These are phyloP conservation scores for Pagetopsis macropterus DNA, from an alignment of 2,797 vertebrate species.

Conservation along the genomic window DNA sequence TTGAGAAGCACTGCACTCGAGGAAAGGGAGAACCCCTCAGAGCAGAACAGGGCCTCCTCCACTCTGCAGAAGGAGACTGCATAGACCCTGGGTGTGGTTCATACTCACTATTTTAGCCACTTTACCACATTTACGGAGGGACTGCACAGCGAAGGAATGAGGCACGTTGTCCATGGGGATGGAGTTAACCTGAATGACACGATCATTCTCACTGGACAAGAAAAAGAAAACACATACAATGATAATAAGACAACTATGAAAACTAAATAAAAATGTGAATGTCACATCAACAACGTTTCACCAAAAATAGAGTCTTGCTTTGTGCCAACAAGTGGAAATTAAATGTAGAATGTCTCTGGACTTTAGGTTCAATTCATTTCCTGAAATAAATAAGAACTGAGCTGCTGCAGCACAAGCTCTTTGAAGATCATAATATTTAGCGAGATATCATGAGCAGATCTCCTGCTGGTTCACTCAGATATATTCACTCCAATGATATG, in stretches of 20 bases:
- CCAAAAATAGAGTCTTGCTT: not conserved
- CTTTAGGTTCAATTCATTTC: not conserved
- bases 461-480: too few relatives aligned
- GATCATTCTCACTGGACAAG: conserved; percentile 89
- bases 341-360: not conserved
- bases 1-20: too few relatives aligned
- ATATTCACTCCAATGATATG: too few relatives aligned
- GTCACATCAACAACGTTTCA: not conserved
- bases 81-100: not conserved
- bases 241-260: not conserved
- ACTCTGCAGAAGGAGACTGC: not conserved
- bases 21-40: too few relatives aligned
- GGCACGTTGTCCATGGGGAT: conserved; percentile 92
- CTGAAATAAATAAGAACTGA: too few relatives aligned
- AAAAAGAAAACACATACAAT: conserved; percentile 7
- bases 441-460: not conserved
- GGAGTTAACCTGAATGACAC: conserved; percentile 92
- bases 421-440: too few relatives aligned
- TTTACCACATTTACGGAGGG: conserved; percentile 95
- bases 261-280: not conserved
- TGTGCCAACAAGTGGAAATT: not conserved
- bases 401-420: too few relatives aligned
- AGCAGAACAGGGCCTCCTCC: too few relatives aligned
- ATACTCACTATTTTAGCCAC: conserved; percentile 92
- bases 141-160: conserved; percentile 95